Evolutionary conservation across 2,113 vertebrate species (phyloP).

Genomic region (Leptobrachium leishanense): DNA sequence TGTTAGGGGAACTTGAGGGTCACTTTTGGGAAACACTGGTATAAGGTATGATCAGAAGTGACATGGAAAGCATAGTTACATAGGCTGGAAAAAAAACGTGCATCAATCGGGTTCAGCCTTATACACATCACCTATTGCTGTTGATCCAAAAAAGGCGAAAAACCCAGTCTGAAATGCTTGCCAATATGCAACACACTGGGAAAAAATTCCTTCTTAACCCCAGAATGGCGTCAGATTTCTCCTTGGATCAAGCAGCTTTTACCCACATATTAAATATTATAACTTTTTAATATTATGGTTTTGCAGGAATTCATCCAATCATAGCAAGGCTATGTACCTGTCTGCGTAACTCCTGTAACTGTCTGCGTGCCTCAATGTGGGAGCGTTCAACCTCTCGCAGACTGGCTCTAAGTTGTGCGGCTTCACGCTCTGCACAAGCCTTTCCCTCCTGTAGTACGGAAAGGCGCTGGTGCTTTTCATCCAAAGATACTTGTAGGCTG

Average conservation of each 20-base stretch:
- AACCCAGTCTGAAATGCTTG: too few species aligned
- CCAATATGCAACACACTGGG: too few species aligned
- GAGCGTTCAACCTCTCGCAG: conserved; percentile 69
- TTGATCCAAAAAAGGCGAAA: too few species aligned
- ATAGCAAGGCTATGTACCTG: conserved; percentile 63
- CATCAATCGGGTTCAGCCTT: too few species aligned
- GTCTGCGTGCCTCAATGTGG: conserved; percentile 59
- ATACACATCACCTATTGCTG: too few species aligned
- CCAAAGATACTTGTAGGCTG: conserved; percentile 69
- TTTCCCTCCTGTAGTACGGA: conserved; percentile 66
- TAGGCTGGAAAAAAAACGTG: too few species aligned
- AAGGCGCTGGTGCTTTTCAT: conserved; percentile 72
- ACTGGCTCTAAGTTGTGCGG: conserved; percentile 58
- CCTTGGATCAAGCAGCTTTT: too few species aligned
- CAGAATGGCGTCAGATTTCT: too few species aligned
- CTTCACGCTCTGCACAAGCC: conserved; percentile 63
- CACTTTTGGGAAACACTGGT: background rate
- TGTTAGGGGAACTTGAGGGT: too few species aligned
- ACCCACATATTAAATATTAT: too few species aligned
- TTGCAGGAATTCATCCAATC: background rate
- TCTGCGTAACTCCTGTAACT: conserved; percentile 72
- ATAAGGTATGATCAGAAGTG: background rate
- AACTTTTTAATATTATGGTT: background rate
- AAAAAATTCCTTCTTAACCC: too few species aligned
- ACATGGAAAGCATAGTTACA: background rate